Base-by-base conservation (phyloP, 2,797 vertebrate species). In the Halcyon smyrnensis region DNA sequence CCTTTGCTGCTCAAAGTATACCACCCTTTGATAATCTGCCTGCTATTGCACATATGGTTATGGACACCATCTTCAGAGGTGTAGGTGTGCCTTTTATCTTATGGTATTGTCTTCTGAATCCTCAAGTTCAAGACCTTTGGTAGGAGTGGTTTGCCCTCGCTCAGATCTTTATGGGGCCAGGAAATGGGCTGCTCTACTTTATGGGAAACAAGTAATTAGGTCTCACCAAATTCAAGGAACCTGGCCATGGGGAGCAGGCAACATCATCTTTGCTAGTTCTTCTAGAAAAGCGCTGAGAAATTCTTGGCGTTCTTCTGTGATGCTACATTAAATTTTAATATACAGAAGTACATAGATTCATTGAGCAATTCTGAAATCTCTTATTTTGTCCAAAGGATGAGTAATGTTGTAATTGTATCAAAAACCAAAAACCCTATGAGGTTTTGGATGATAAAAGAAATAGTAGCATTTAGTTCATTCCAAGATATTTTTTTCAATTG, bases 131-230 rank as follows among this genome's bases (percentile, higher is more conserved):
- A 70, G 56, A 74, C 9, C 27, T 93, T 75, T 63, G 15, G 5
- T 3, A 7, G 48, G 41, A 78, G 19, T 11, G 6, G 19, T 80
- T 87, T 92, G 30, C 32, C 48, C 32, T 92, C 37, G 32, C 46
- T 76, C 56, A 68, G 20, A 53, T 60, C 77, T 89, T 79, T 30
- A 15, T 15, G 39, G 34, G 45, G 27, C 39, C 71, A 77, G 89
- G 84, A 89, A 90, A 89, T 43, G 15, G 30, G 15, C 64, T 65
- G 53, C 34, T 90, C 5, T 76, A 0, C 45, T 80, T 93, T 84
- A 80, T 93, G 76, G 41, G 77, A 97, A 97, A 83, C 7, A 3
- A 64, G 41, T 80, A 87, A 87, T 62, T 57, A 78, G 12, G 37
- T 78, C 78, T 93, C 46, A 68, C 48, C 48, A 83, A 89, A 78